Base-by-base conservation (phyloP, 2,888 invertebrate genomes). In the Pyrgus malvae region DNA sequence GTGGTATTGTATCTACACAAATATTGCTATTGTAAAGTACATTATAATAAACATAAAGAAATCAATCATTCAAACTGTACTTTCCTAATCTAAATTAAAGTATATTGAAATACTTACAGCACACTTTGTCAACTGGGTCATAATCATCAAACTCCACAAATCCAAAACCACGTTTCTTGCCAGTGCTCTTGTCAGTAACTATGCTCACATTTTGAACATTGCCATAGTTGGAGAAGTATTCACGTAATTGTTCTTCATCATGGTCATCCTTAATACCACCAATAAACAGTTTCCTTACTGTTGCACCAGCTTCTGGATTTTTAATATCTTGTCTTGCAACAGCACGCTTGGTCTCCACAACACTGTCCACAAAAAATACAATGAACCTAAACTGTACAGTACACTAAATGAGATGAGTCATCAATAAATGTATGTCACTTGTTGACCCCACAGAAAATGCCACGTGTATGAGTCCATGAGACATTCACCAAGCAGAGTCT, bases 121-220 rank as follows among this genome's bases (percentile, higher is more conserved):
- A 97, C 78, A 98, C 96, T 92, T 98, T 99, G 79, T 99, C 99
- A 54, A 99, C 99, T 2, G 98, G 95, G 83, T 99, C 99, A 74
- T 98, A 98, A 78, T 99, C 99, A 74, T 98, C 97, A 79, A 98
- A 99, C 79, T 98, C 98, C 29, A 99, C 95, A 79, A 99, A 99
- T 19, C 97, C 98, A 81, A 99, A 99, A 3, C 99, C 99, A 67
- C 98, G 93, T 68, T 96, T 97, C 81, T 98, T 98, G 49, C 97
- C 97, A 0, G 96, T 96, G 59, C 95, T 95, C 70, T 98, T 98
- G 74, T 98, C 98, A 7, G 95, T 95, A 1, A 98, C 98, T 70
- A 98, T 95, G 68, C 96, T 96, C 35, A 97, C 94, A 57, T 94
- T 94, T 49, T 95, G 92, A 54, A 99, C 96, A 59, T 90, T 94